Evolutionary conservation across 2,797 vertebrate genomes (phyloP).

Genomic region (Poeciliopsis infans): DNA sequence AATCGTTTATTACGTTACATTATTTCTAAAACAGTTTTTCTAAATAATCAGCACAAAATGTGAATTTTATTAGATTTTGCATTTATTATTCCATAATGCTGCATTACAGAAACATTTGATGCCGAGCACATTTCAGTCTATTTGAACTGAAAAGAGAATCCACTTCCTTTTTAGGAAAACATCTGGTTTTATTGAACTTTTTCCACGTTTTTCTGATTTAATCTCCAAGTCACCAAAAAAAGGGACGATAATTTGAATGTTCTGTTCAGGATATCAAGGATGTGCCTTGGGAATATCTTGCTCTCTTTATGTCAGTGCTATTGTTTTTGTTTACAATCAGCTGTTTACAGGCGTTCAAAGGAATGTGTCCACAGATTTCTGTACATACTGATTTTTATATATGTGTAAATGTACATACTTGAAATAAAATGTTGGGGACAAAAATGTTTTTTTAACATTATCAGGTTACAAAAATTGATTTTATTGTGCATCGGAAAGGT

Average conservation of each 20-base stretch:
- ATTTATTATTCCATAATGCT: too few relatives aligned
- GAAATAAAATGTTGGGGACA: slow-evolving; percentile 72
- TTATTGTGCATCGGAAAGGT: slow-evolving; percentile 28
- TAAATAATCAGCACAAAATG: too few relatives aligned
- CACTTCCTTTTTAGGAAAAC: slow-evolving; percentile 32
- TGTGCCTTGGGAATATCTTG: slow-evolving; percentile 78
- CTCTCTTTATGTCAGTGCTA: slow-evolving; percentile 64
- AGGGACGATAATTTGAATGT: slow-evolving; percentile 58
- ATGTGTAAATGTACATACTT: slow-evolving; percentile 75
- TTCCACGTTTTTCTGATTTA: slow-evolving; percentile 40
- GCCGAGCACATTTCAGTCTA: background rate
- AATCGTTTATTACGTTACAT: too few relatives aligned
- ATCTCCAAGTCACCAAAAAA: slow-evolving; percentile 37
- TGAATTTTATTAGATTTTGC: too few relatives aligned
- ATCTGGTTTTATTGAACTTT: slow-evolving; percentile 55
- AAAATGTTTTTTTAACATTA: background rate
- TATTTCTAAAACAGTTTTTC: too few relatives aligned
- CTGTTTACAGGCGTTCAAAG: slow-evolving; percentile 74
- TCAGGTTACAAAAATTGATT: background rate
- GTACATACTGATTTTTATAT: slow-evolving; percentile 73
- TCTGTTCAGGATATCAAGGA: slow-evolving; percentile 72
- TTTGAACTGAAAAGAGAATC: slow-evolving; percentile 4
- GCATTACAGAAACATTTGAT: slow-evolving; percentile 5
- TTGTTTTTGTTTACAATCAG: slow-evolving; percentile 76
- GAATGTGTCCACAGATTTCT: slow-evolving; percentile 65